These are phyloP conservation scores for Drosophila tripunctata DNA, from an alignment of 2,888 invertebrate species.

Conservation along the genomic window DNA sequence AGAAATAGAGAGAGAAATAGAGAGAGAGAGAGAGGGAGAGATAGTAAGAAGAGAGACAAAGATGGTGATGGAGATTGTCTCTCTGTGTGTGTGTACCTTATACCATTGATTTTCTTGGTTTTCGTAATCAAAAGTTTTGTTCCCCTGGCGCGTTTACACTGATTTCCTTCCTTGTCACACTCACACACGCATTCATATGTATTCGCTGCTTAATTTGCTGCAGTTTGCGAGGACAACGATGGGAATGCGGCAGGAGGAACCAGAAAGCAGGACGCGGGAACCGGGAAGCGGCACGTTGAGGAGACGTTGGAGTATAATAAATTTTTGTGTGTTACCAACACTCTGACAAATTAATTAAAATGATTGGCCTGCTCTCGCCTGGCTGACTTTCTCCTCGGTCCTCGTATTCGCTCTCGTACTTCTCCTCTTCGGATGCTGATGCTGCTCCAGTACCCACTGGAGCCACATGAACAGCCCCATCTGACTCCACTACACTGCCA, in stretches of 20 bases:
- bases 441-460: conserved; percentile 24
- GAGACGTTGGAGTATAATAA: conserved; percentile 71
- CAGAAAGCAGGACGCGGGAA: conserved; percentile 1
- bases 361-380: conserved; percentile 73
- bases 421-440: conserved; percentile 1
- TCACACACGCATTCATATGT: conserved; percentile 11
- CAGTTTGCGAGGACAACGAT: conserved; percentile 49
- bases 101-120: conserved; percentile 73
- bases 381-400: conserved; percentile 3
- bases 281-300: conserved; percentile 15
- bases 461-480: conserved; percentile 4
- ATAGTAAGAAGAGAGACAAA: not conserved
- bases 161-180: conserved; percentile 48
- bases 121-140: conserved; percentile 75
- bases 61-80: not conserved
- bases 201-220: conserved; percentile 62
- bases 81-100: conserved; percentile 19
- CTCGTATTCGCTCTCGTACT: not conserved
- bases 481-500: not conserved
- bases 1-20: not conserved
- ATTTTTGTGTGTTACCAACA: conserved; percentile 79
- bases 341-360: conserved; percentile 83
- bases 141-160: conserved; percentile 71
- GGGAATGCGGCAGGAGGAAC: conserved; percentile 9
- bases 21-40: not conserved